Percentiles rank a stretch among this genome's conserved stretches.
These are phyloP conservation scores for Chloropsis hardwickii DNA, from an alignment of 2,113 vertebrate species.

Conservation along the genomic window DNA sequence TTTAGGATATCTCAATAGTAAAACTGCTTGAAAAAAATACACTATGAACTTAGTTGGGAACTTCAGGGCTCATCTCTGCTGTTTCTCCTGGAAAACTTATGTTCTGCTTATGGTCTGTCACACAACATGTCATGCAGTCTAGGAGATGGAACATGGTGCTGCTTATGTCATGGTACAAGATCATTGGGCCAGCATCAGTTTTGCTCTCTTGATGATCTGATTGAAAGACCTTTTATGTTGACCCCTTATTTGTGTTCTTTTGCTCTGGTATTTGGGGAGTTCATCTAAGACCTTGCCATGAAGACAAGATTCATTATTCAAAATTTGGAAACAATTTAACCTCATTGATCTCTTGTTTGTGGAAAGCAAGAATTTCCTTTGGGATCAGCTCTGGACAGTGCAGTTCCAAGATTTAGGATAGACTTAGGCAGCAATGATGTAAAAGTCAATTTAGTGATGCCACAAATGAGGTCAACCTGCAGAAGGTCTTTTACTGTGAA, in stretches of 20 bases:
- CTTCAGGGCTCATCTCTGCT: background rate
- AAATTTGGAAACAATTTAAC: background rate
- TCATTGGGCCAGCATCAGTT: background rate
- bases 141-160: background rate
- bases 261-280: background rate
- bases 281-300: background rate
- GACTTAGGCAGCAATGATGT: background rate
- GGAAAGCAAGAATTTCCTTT: background rate
- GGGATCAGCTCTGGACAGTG: background rate
- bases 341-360: background rate
- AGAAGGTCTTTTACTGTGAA: background rate
- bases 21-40: background rate
- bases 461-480: background rate
- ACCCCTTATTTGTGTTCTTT: background rate
- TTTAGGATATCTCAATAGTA: background rate
- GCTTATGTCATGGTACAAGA: background rate
- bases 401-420: background rate
- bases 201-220: background rate
- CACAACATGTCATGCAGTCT: rapidly evolving
- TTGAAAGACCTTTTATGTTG: background rate
- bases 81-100: background rate
- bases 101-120: background rate
- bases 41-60: background rate
- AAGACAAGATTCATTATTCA: background rate
- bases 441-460: background rate